Evolutionary conservation across 2,888 invertebrate genomes (phyloP).

Genomic region (Lasioglossum villosulum): DNA sequence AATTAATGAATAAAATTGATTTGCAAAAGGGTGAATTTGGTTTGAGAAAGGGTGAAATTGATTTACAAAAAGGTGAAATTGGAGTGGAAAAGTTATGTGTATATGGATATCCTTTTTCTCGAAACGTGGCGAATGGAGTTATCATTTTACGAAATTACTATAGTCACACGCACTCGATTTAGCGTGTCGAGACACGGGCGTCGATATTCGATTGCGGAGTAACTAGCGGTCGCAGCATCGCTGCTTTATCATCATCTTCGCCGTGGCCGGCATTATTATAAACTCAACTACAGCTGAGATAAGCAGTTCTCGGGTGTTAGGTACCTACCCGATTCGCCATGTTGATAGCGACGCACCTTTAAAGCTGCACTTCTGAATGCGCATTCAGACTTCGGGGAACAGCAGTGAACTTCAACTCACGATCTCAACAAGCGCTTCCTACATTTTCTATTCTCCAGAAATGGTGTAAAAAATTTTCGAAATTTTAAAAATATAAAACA

Average conservation of each 20-base stretch:
- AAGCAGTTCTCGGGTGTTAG: constrained; percentile 34
- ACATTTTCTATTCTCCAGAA: neutral
- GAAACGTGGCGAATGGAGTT: constrained; percentile 1
- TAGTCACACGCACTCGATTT: constrained; percentile 9
- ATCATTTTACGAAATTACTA: constrained; percentile 2
- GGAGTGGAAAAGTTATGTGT: neutral
- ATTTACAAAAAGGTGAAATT: no score
- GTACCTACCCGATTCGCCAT: constrained; percentile 36
- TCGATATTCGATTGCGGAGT: constrained; percentile 42
- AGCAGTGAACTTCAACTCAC: constrained; percentile 4
- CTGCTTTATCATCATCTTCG: constrained; percentile 58
- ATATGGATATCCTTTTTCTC: neutral
- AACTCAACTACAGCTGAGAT: constrained; percentile 47
- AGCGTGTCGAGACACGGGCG: constrained; percentile 30
- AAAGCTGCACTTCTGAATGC: constrained; percentile 29
- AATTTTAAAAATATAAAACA: no score
- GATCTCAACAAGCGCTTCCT: constrained; percentile 14
- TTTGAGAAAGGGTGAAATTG: no score
- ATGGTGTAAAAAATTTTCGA: neutral
- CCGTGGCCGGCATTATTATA: constrained; percentile 49
- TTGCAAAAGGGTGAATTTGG: no score
- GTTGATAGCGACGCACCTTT: constrained; percentile 57
- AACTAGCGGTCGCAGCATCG: constrained; percentile 45
- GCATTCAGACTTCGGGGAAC: constrained; percentile 8
- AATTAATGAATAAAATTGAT: no score